phyloP scores from a whole-genome alignment of 2,888 invertebrate genomes.

The Blera fallax region DNA sequence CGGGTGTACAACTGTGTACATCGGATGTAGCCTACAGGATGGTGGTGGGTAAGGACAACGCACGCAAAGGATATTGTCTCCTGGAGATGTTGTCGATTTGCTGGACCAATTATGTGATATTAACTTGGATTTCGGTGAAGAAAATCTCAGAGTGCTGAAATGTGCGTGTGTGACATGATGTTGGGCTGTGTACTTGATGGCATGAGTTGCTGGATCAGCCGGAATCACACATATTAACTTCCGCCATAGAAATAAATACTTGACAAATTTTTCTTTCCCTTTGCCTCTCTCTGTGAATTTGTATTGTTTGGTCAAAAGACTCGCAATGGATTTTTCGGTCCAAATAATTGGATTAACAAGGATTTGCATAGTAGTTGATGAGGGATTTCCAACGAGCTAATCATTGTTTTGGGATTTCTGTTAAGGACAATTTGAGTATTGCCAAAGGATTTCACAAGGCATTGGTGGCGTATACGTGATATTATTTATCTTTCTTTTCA shows the following conservation, averaged over 20 bases:
- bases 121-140: slow-evolving; percentile 31
- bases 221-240: slow-evolving; percentile 2
- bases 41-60: neutral
- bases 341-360: slow-evolving; percentile 5
- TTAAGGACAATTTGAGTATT: neutral
- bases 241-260: slow-evolving; percentile 27
- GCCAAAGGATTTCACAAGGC: neutral
- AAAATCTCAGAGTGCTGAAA: neutral
- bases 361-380: slow-evolving; percentile 2
- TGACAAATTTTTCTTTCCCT: too few relatives aligned
- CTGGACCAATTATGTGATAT: slow-evolving; percentile 49
- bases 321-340: neutral
- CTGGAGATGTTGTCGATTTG: slow-evolving; percentile 50
- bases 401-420: neutral
- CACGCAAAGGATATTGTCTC: slow-evolving; percentile 21
- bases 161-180: neutral
- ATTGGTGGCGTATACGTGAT: neutral
- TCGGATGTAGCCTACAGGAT: neutral
- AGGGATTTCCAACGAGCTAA: neutral
- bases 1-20: neutral
- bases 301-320: neutral
- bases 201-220: neutral
- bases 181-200: neutral
- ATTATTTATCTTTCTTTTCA: neutral
- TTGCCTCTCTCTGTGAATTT: neutral